Evolutionary conservation across 2,888 invertebrate genomes (phyloP).

Genomic region (Kryphioiulus occultus): DNA sequence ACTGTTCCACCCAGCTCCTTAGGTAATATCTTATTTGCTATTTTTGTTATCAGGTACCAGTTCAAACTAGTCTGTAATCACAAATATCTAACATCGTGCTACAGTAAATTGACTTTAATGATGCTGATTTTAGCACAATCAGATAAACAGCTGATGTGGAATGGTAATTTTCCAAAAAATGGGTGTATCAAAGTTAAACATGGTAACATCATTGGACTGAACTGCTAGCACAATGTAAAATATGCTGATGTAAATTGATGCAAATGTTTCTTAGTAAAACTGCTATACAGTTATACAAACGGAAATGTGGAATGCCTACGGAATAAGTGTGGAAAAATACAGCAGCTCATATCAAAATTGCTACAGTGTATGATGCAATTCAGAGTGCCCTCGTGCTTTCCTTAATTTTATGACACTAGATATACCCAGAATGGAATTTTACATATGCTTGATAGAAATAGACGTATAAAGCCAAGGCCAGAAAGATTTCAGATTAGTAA

Average conservation of each 20-base stretch:
- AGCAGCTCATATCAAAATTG: background rate
- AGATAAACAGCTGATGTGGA: too few species aligned
- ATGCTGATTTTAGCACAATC: too few species aligned
- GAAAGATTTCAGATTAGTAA: slow-evolving; percentile 90
- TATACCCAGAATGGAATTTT: slow-evolving; percentile 98
- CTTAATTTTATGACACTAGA: slow-evolving; percentile 61
- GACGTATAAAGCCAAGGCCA: slow-evolving; percentile 91
- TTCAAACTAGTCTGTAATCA: too few species aligned
- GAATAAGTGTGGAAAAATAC: background rate
- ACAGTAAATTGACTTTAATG: too few species aligned
- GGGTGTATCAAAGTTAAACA: too few species aligned
- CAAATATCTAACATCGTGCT: too few species aligned
- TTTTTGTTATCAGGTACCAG: too few species aligned
- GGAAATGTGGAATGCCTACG: too few species aligned
- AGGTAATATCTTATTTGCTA: too few species aligned
- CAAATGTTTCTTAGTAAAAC: background rate
- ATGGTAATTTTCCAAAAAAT: too few species aligned
- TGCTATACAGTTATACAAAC: background rate
- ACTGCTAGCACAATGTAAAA: background rate
- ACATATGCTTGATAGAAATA: slow-evolving; percentile 97
- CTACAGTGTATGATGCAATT: too few species aligned
- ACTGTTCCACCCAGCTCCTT: too few species aligned
- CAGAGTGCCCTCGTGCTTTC: background rate
- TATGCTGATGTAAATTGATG: background rate
- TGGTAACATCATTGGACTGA: background rate